Percentiles rank a stretch among this genome's conserved stretches.
phyloP scores from a whole-genome alignment of 2,888 invertebrate genomes.

The Creontiades dilutus region DNA sequence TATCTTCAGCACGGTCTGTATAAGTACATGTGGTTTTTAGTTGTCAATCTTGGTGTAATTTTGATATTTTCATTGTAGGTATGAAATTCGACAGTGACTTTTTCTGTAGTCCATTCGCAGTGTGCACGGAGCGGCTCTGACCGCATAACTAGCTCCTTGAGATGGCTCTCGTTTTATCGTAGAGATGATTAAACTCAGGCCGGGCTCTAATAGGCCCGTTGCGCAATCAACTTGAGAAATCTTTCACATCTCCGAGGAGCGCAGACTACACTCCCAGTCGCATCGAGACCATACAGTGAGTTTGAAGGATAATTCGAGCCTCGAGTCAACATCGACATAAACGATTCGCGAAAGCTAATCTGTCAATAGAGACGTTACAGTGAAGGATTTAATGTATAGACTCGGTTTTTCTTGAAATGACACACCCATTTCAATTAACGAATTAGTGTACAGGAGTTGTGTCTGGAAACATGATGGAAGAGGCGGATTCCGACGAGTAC shows the following conservation, averaged over 20 bases:
- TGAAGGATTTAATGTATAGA: too few relatives aligned
- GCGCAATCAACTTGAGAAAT: conserved; percentile 58
- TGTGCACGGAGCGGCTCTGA: background rate
- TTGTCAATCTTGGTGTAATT: background rate
- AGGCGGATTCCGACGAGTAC: conserved; percentile 80
- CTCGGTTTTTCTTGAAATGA: background rate
- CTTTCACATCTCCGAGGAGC: background rate
- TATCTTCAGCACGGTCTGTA: too few relatives aligned
- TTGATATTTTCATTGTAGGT: background rate
- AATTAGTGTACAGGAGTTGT: background rate
- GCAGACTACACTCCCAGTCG: background rate
- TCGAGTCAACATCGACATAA: too few relatives aligned
- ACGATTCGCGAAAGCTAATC: too few relatives aligned
- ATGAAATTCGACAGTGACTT: background rate
- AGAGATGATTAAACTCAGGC: conserved; percentile 30
- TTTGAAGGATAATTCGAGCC: too few relatives aligned
- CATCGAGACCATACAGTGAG: too few relatives aligned
- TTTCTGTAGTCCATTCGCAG: background rate
- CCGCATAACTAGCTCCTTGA: conserved; percentile 4
- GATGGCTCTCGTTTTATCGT: background rate
- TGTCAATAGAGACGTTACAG: too few relatives aligned
- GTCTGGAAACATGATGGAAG: background rate
- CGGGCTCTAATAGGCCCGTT: background rate
- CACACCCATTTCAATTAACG: background rate
- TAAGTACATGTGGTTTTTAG: too few relatives aligned